Conservation (phyloP, 2,797 vertebrate species). For the Lacerta viridis region DNA sequence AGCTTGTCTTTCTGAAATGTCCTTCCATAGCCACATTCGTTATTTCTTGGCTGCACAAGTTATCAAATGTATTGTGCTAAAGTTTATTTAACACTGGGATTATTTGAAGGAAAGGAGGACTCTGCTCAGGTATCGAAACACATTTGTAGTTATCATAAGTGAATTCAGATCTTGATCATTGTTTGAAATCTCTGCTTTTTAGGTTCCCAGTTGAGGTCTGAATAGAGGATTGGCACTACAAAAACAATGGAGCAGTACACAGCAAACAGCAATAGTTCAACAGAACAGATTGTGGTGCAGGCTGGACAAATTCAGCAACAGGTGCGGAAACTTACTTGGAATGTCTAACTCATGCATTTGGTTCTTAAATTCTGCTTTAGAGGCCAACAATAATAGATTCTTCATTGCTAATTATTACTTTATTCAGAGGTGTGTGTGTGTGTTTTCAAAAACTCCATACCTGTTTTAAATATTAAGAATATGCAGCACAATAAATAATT, state of each 20-base stretch:
- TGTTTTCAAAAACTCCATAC: neutral
- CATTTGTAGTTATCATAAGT: neutral
- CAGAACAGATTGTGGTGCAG: constrained; percentile 97
- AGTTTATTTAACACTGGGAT: neutral
- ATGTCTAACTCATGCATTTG: accelerated
- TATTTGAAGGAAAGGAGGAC: neutral
- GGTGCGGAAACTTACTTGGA: constrained; percentile 75
- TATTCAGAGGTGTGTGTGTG: neutral
- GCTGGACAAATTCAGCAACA: constrained; percentile 96
- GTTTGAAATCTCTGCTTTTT: constrained; percentile 6
- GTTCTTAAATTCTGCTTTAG: neutral
- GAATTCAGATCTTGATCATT: accelerated
- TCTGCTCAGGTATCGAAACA: neutral
- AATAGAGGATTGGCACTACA: constrained; percentile 14
- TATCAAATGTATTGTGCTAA: neutral
- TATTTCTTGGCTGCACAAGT: neutral
- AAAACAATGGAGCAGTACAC: constrained; percentile 94
- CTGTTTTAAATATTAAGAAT: neutral
- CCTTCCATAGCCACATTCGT: neutral
- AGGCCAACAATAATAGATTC: neutral
- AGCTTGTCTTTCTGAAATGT: neutral
- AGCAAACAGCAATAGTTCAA: constrained; percentile 88
- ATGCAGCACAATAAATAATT: neutral
- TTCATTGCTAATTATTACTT: neutral
- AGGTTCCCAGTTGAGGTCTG: constrained; percentile 44